Conservation (phyloP, 2,888 invertebrate genomes). For the Brachylomia viminalis region DNA sequence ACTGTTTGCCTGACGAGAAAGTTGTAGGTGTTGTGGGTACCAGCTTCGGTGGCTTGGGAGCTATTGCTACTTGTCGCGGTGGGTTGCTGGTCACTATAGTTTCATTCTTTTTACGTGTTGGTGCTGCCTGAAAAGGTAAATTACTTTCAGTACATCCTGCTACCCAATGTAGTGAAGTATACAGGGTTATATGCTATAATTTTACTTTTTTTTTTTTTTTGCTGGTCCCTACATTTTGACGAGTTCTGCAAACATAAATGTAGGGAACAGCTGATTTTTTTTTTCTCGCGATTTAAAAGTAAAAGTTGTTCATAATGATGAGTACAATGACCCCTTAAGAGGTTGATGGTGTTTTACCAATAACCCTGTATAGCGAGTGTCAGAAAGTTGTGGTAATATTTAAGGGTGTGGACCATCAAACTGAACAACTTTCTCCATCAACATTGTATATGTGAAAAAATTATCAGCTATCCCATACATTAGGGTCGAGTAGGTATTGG, state of each 20-base stretch:
- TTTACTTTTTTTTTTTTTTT: no score
- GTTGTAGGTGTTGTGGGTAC: conserved; percentile 32
- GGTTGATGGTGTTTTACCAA: no score
- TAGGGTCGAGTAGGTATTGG: background rate
- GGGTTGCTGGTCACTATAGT: conserved; percentile 58
- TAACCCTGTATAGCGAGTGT: no score
- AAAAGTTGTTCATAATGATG: no score
- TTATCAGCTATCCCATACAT: background rate
- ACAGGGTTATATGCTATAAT: no score
- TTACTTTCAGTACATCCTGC: background rate
- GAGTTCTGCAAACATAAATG: no score
- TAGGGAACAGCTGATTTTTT: no score
- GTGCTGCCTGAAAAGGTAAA: conserved; percentile 69
- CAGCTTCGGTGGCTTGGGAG: conserved; percentile 80
- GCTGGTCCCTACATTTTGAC: no score
- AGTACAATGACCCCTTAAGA: no score
- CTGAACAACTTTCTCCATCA: background rate
- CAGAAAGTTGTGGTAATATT: background rate
- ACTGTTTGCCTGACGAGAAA: conserved; percentile 70
- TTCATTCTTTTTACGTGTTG: conserved; percentile 69
- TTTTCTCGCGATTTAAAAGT: no score
- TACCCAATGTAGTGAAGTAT: background rate
- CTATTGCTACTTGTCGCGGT: conserved; percentile 88
- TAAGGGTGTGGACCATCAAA: background rate
- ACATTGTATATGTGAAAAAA: background rate